Evolutionary conservation across 2,113 vertebrate genomes (phyloP).

Genomic region (Sinocyclocheilus maitianheensis): DNA sequence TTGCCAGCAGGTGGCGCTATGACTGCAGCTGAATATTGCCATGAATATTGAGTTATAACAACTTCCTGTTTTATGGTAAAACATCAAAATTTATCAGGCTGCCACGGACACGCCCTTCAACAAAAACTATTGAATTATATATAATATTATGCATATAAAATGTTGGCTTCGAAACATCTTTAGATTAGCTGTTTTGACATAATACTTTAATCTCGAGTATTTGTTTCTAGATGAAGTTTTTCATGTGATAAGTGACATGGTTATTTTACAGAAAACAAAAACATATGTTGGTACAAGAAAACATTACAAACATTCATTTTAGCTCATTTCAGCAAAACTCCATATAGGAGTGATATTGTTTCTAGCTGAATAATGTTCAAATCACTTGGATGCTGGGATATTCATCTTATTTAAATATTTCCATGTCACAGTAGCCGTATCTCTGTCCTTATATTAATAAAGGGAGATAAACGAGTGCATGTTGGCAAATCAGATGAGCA

Average conservation of each 20-base stretch:
- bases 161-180: too few relatives aligned
- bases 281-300: conserved; percentile 43
- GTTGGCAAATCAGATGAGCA: conserved; percentile 23
- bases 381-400: conserved; percentile 56
- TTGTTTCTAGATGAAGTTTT: conserved; percentile 6
- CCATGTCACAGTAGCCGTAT: conserved; percentile 37
- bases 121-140: too few relatives aligned
- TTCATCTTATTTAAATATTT: conserved; percentile 59
- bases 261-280: conserved; percentile 37
- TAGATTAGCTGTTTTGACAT: neutral
- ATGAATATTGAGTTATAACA: too few relatives aligned
- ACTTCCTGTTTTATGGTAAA: too few relatives aligned
- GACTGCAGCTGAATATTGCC: too few relatives aligned
- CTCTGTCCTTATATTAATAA: conserved; percentile 34
- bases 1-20: too few relatives aligned
- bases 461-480: conserved; percentile 11
- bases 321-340: conserved; percentile 66
- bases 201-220: neutral
- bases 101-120: too few relatives aligned
- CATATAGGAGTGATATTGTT: conserved; percentile 49
- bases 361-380: conserved; percentile 50
- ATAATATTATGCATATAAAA: too few relatives aligned
- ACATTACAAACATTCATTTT: conserved; percentile 50
- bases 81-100: too few relatives aligned
- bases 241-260: conserved; percentile 52